Evolutionary conservation across 1,140 invertebrate species (phyloP), one percentile per base, ranked within the genome.

Genomic region (Helicoverpa zea): DNA sequence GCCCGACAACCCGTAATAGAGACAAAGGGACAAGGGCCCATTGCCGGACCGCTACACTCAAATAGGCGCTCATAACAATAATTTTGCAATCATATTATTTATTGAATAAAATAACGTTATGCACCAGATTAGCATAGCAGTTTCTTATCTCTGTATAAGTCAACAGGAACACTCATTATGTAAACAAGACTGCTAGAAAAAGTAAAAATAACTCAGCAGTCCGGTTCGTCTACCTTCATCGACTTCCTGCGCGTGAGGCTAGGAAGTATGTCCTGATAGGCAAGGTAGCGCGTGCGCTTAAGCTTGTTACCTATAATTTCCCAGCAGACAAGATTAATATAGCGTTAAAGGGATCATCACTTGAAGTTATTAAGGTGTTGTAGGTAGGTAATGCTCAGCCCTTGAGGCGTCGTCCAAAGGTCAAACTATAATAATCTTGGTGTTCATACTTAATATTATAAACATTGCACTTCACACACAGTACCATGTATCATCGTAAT

Each of bases 1-100:
- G 88, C 87, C 85, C 84, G 83, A 83, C 70, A 81, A 79, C 82
- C 85, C 66, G 86, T 92, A 91, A 92, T 90, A 90, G 87, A 92
- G 89, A 91, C 91, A 93, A 93, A 91, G 89, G 83, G 88, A 89
- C 88, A 91, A 86, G 83, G 35, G 81, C 79, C 82, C 84, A 81
- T 90, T 84, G 86, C 84, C 11, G 79, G 54, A 49, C 70, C 83
- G 82, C 78, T 80, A 68, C 76, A 68, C 52, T 83, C 58, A 74
- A 68, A 80, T 77, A 72, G 54, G 35, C 49, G 29, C 70, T 81
- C 72, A 76, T 83, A 86, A 86, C 82, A 85, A 85, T 87, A 86
- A 86, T 83, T 82, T 77, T 63, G 74, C 58, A 86, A 82, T 87
- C 85, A 87, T 88, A 88, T 85, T 66, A 78, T 73, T 80, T 86